Percentiles rank a stretch among this genome's conserved stretches.
Conservation (phyloP, 1,140 invertebrate genomes). For the Sycobia sp. region DNA sequence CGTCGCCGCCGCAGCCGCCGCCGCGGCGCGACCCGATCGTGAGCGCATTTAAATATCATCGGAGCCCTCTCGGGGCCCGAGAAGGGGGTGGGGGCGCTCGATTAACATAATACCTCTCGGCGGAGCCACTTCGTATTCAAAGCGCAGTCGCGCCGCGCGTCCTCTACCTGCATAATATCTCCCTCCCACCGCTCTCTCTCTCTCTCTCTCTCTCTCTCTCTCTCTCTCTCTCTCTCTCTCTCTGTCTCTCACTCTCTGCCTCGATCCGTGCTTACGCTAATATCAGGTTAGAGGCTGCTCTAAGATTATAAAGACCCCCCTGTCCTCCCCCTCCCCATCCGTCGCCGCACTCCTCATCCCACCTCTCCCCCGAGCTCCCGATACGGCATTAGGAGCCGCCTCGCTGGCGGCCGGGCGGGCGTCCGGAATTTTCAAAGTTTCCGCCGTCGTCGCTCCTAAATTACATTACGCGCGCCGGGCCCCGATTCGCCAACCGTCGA, state of each 20-base stretch:
- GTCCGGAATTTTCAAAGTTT: no score
- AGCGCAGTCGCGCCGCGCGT: constrained; percentile 40
- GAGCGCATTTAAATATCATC: constrained; percentile 41
- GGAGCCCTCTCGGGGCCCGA: no score
- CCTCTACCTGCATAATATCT: constrained; percentile 46
- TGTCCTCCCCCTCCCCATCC: constrained; percentile 57
- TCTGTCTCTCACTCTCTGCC: no score
- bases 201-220: no score
- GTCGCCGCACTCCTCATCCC: constrained; percentile 40
- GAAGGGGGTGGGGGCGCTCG: constrained; percentile 22
- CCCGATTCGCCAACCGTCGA: no score
- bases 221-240: no score
- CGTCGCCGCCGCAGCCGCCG: no score
- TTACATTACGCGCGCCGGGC: constrained; percentile 17
- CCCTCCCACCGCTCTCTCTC: no score
- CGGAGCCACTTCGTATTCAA: constrained; percentile 53
- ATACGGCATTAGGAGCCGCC: no score
- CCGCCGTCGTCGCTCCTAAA: constrained; percentile 7
- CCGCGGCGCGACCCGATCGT: no score
- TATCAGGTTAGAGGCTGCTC: constrained; percentile 51
- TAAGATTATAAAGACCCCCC: constrained; percentile 54
- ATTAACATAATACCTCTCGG: constrained; percentile 59
- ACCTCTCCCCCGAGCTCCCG: neutral
- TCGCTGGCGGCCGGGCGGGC: no score
- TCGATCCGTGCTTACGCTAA: constrained; percentile 56